Conservation (phyloP, 2,888 invertebrate genomes). For the Eristalis tenax region DNA sequence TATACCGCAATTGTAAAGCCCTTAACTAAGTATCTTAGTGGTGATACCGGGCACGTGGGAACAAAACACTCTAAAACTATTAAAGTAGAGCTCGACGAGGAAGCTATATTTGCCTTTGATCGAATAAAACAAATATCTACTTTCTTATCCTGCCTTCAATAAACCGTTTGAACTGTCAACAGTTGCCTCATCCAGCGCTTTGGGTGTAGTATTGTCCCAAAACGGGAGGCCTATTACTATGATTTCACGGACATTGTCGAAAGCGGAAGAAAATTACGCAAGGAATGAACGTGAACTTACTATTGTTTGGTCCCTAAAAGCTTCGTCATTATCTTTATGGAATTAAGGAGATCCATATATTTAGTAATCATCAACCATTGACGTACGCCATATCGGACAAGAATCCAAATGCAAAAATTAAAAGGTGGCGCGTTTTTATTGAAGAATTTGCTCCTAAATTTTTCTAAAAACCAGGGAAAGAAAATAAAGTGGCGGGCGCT, state of each 20-base stretch:
- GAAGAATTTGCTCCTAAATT: conserved; percentile 54
- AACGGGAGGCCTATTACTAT: neutral
- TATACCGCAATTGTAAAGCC: conserved; percentile 22
- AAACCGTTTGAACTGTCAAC: too few species aligned
- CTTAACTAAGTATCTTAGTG: conserved; percentile 42
- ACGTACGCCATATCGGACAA: too few species aligned
- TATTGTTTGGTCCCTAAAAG: conserved; percentile 47
- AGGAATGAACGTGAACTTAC: conserved; percentile 22
- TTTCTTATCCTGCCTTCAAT: too few species aligned
- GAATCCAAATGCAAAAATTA: too few species aligned
- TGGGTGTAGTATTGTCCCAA: neutral
- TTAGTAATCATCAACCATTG: conserved; percentile 67
- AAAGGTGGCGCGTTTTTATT: too few species aligned
- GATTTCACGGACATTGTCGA: neutral
- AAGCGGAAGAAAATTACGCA: neutral
- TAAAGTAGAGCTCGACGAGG: too few species aligned
- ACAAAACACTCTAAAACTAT: conserved; percentile 28
- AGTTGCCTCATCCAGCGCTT: neutral
- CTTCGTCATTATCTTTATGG: conserved; percentile 43
- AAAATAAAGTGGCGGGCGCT: conserved; percentile 54
- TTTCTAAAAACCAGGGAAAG: conserved; percentile 60
- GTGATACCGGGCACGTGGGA: conserved; percentile 48
- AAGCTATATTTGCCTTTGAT: too few species aligned
- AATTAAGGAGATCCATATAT: conserved; percentile 29
- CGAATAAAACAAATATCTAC: too few species aligned